Percentiles rank a stretch among this genome's conserved stretches.
phyloP scores from a whole-genome alignment of 2,888 invertebrate species.

The Diloba caeruleocephala region DNA sequence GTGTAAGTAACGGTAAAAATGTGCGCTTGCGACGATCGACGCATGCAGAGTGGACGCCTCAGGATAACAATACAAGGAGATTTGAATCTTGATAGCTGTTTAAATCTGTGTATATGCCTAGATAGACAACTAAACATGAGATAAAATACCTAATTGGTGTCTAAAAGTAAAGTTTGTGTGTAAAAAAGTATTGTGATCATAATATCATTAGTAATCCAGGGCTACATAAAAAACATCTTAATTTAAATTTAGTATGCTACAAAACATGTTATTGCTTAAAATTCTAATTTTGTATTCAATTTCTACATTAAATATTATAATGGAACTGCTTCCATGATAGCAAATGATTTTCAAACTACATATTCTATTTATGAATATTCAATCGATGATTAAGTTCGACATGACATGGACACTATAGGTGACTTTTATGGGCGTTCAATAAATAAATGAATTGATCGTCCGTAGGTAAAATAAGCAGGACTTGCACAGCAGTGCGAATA shows the following conservation, averaged over 20 bases:
- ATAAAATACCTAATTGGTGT: slow-evolving; percentile 23
- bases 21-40: slow-evolving; percentile 51
- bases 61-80: slow-evolving; percentile 54
- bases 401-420: slow-evolving; percentile 22
- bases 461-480: slow-evolving; percentile 65
- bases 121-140: slow-evolving; percentile 22
- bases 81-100: slow-evolving; percentile 62
- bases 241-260: slow-evolving; percentile 2
- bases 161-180: slow-evolving; percentile 6
- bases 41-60: slow-evolving; percentile 63
- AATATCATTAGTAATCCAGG: slow-evolving; percentile 18
- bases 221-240: no score
- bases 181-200: no score
- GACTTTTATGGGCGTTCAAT: slow-evolving; percentile 41
- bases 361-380: slow-evolving; percentile 22
- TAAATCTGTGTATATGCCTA: slow-evolving; percentile 52
- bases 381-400: slow-evolving; percentile 32
- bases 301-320: not conserved
- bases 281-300: no score
- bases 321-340: slow-evolving; percentile 11
- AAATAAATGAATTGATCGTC: slow-evolving; percentile 52
- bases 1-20: slow-evolving; percentile 65
- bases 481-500: slow-evolving; percentile 74
- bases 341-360: slow-evolving; percentile 20
- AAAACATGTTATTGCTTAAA: no score